phyloP scores from a whole-genome alignment of 2,888 invertebrate species.

The Rhabditophanes sp. region DNA sequence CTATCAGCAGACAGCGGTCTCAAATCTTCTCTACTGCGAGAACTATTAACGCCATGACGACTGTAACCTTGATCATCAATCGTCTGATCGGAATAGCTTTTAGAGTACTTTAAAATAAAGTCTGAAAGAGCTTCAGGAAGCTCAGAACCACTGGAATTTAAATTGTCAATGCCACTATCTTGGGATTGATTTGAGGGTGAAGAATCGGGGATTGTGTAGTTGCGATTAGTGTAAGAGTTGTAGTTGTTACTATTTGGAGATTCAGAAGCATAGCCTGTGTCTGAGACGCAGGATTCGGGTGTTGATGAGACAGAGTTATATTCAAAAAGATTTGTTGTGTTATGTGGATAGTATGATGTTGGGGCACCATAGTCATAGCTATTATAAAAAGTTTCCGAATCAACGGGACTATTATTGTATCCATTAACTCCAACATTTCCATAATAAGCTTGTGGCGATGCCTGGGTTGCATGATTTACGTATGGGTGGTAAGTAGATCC shows the following conservation, averaged over 20 bases:
- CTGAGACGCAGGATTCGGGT: constrained; percentile 33
- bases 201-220: constrained; percentile 5
- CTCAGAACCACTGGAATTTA: constrained; percentile 12
- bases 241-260: constrained; percentile 3
- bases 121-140: constrained; percentile 41
- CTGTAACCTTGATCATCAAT: constrained; percentile 1
- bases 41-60: constrained; percentile 5
- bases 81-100: constrained; percentile 15
- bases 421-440: constrained; percentile 12
- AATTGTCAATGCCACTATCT: too few species aligned
- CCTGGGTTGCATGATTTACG: not conserved
- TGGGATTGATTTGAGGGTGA: too few species aligned
- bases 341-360: too few species aligned
- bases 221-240: constrained; percentile 1
- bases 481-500: constrained; percentile 7
- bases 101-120: constrained; percentile 42
- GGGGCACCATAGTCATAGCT: too few species aligned
- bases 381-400: too few species aligned
- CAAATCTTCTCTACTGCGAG: constrained; percentile 5
- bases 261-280: constrained; percentile 28
- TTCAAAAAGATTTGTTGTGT: too few species aligned
- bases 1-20: constrained; percentile 24
- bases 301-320: too few species aligned
- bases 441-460: too few species aligned
- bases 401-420: too few species aligned